Conservation (phyloP, 2,888 invertebrate genomes). For the Caenorhabditis afra region DNA sequence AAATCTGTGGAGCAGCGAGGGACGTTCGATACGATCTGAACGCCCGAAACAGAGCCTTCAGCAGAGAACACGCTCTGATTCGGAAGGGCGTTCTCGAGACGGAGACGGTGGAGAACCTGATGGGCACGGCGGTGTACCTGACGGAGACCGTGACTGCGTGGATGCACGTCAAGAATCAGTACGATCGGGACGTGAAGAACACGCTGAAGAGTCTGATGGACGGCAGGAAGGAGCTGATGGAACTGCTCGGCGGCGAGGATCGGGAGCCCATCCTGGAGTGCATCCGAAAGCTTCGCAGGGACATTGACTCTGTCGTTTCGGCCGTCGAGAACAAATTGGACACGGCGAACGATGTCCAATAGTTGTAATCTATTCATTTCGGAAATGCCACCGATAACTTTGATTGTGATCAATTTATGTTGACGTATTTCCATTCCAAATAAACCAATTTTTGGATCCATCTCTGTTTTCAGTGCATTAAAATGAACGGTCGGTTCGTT, state of each 20-base stretch:
- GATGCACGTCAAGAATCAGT: conserved; percentile 40
- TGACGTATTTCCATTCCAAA: background rate
- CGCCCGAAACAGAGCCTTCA: conserved; percentile 12
- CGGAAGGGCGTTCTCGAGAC: conserved; percentile 18
- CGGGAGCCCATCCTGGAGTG: background rate
- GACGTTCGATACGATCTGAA: conserved; percentile 25
- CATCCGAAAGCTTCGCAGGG: conserved; percentile 10
- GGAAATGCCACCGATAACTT: too few species aligned
- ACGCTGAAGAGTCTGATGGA: conserved; percentile 35
- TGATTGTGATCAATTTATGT: background rate
- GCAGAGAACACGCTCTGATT: conserved; percentile 28
- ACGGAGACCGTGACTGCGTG: conserved; percentile 33
- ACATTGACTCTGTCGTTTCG: conserved; percentile 13
- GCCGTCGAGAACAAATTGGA: conserved; percentile 13
- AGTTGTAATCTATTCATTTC: background rate
- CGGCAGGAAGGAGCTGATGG: conserved; percentile 7
- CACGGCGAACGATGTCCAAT: background rate
- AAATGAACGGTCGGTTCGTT: too few species aligned
- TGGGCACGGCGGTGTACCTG: conserved; percentile 32
- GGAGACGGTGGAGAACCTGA: conserved; percentile 21
- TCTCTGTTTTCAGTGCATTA: too few species aligned
- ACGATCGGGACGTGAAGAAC: conserved; percentile 24
- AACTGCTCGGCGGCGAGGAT: conserved; percentile 16
- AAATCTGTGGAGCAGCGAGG: conserved; percentile 28
- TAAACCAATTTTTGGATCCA: too few species aligned